Percentiles rank a stretch among this genome's conserved stretches.
Conservation (phyloP, 2,113 vertebrate genomes). For the Hippocampus mohnikei region DNA sequence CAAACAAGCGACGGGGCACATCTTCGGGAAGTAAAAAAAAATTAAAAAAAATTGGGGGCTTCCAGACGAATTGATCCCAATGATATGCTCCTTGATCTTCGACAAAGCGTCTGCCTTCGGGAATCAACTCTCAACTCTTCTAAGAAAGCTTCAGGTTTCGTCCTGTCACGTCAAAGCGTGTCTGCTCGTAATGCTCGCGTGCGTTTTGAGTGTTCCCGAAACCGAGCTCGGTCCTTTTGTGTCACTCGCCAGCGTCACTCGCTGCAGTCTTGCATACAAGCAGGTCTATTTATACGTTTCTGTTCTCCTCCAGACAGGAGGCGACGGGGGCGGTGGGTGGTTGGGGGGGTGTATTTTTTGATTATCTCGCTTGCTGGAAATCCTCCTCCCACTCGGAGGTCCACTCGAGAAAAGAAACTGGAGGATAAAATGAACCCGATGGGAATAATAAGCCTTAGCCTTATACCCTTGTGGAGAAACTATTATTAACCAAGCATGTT, state of each 20-base stretch:
- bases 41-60: background rate
- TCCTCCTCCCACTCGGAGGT: constrained; percentile 79
- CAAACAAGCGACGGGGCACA: constrained; percentile 36
- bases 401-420: constrained; percentile 65
- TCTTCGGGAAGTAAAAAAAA: constrained; percentile 33
- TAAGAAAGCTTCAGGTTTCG: constrained; percentile 12
- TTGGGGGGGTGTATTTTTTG: constrained; percentile 91
- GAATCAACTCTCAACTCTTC: background rate
- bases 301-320: constrained; percentile 81
- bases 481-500: constrained; percentile 65
- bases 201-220: background rate
- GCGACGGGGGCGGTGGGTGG: constrained; percentile 23
- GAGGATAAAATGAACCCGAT: constrained; percentile 80
- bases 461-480: constrained; percentile 65
- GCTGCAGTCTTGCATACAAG: constrained; percentile 62
- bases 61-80: background rate
- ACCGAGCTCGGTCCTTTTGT: constrained; percentile 27
- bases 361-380: constrained; percentile 79
- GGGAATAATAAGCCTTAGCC: constrained; percentile 70
- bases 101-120: constrained; percentile 3
- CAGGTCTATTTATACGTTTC: constrained; percentile 86
- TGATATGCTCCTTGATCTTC: constrained; percentile 10
- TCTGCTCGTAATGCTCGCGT: background rate
- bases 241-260: constrained; percentile 55
- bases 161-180: constrained; percentile 18